Conservation (phyloP, 1,140 invertebrate species). For the Microplitis mediator region DNA sequence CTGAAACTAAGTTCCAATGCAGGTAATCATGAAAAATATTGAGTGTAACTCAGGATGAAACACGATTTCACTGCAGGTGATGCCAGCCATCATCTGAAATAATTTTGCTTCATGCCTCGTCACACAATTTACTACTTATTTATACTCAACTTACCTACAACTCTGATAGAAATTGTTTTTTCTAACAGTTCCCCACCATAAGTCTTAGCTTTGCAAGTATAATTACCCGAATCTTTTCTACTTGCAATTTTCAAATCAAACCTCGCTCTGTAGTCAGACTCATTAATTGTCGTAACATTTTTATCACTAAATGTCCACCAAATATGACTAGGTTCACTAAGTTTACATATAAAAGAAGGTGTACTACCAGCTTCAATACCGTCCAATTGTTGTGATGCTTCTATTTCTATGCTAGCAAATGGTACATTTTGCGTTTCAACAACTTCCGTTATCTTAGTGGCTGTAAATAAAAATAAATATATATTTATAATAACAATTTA, state of each 20-base stretch:
- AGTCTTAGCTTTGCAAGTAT: slow-evolving; percentile 61
- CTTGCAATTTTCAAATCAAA: slow-evolving; percentile 62
- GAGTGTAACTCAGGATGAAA: too few species aligned
- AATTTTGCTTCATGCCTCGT: too few species aligned
- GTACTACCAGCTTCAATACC: slow-evolving; percentile 58
- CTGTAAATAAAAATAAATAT: slow-evolving; percentile 27
- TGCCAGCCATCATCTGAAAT: too few species aligned
- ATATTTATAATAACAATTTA: too few species aligned
- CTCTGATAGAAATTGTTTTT: slow-evolving; percentile 52
- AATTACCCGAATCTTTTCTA: slow-evolving; percentile 64
- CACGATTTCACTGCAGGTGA: too few species aligned
- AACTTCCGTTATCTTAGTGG: slow-evolving; percentile 35
- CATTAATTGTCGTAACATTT: slow-evolving; percentile 55
- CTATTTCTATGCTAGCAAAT: slow-evolving; percentile 41
- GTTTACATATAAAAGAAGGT: slow-evolving; percentile 50
- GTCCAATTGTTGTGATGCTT: slow-evolving; percentile 48
- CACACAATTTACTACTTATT: too few species aligned
- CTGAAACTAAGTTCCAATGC: too few species aligned
- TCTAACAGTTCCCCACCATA: slow-evolving; percentile 46
- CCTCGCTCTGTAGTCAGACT: slow-evolving; percentile 45
- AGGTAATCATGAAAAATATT: too few species aligned
- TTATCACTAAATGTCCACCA: slow-evolving; percentile 51
- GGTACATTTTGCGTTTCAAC: slow-evolving; percentile 26
- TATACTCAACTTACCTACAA: slow-evolving; percentile 48
- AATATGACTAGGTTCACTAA: slow-evolving; percentile 46